Evolutionary conservation across 2,113 vertebrate species (phyloP).

Genomic region (Vireo altiloquus): DNA sequence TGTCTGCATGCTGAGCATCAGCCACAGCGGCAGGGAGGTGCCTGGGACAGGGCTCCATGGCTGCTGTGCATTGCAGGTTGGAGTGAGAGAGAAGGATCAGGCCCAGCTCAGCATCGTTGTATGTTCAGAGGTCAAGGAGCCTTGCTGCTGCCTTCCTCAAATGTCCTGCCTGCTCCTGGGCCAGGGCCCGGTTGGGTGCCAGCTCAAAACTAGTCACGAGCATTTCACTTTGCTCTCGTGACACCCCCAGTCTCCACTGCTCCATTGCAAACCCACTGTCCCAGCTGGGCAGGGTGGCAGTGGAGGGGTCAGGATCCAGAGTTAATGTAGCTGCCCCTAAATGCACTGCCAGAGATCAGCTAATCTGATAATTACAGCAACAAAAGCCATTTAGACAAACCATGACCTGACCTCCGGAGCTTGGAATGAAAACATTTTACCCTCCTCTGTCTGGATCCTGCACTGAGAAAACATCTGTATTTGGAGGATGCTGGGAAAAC

Average conservation of each 20-base stretch:
- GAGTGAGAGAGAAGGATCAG: background rate
- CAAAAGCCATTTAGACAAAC: slow-evolving; percentile 73
- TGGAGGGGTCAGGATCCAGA: background rate
- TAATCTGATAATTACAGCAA: slow-evolving; percentile 75
- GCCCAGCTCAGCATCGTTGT: background rate
- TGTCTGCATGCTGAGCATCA: background rate
- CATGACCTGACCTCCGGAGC: slow-evolving; percentile 66
- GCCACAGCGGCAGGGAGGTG: background rate
- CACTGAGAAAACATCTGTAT: slow-evolving; percentile 55
- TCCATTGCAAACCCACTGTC: background rate
- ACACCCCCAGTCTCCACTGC: background rate
- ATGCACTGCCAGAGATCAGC: slow-evolving; percentile 55
- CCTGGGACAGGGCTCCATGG: background rate
- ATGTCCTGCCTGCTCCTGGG: background rate
- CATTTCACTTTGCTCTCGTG: background rate
- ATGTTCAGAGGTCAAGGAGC: background rate
- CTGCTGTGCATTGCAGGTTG: background rate
- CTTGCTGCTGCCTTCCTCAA: background rate
- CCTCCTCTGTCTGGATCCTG: slow-evolving; percentile 58
- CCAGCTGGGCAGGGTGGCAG: background rate
- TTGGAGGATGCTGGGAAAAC: slow-evolving; percentile 38
- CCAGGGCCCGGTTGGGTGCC: background rate
- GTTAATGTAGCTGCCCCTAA: slow-evolving; percentile 55
- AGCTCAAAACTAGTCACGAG: background rate
- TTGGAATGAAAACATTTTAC: slow-evolving; percentile 74